Base-by-base conservation (phyloP, 2,113 vertebrate genomes). In the Ophiodon elongatus region DNA sequence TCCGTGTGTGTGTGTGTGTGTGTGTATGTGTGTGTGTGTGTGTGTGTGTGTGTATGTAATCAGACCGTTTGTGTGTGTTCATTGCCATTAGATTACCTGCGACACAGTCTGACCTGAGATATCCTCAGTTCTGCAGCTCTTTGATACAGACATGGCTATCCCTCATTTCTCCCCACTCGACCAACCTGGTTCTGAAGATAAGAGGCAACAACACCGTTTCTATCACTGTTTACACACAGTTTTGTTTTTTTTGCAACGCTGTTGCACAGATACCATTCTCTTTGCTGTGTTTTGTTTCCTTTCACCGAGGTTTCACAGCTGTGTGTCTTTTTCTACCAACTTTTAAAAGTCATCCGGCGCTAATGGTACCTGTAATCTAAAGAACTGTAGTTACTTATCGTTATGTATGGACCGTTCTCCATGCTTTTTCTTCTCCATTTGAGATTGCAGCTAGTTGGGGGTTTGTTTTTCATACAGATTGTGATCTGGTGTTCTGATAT, bases 121-220 rank as follows among this genome's bases (percentile, higher is more conserved):
- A 94, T 89, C 87, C 76, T 65, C 59, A 60, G 79, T 73, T 70
- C 90, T 92, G 91, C 89, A 84, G 86, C 88, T 87, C 72, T 86
- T 80, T 88, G 89, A 91, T 93, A 92, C 82, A 88, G 82, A 73
- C 89, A 33, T 78, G 83, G 82, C 90, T 75, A 93, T 92, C 80
- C 88, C 83, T 93, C 92, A 94, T 94, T 91, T 91, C 87, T 81
- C 84, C 82, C 69, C 43, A 39, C 77, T 89, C 67, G 37, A 79
- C 82, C 88, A 76, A 68, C 83, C 90, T 93, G 92, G 87, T 74
- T 88, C 79, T 69, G 79, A 77, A 92, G 93, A 94, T 94, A 94
- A 94, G 91, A 87, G 64, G 35, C 59, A 92, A 84, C 84, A 90
- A 76, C 91, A 93, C 90, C 84, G 73, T 89, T 90, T 92, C 82